These are phyloP conservation scores for Monochamus alternatus DNA, from an alignment of 2,888 invertebrate genomes.

Conservation along the genomic window DNA sequence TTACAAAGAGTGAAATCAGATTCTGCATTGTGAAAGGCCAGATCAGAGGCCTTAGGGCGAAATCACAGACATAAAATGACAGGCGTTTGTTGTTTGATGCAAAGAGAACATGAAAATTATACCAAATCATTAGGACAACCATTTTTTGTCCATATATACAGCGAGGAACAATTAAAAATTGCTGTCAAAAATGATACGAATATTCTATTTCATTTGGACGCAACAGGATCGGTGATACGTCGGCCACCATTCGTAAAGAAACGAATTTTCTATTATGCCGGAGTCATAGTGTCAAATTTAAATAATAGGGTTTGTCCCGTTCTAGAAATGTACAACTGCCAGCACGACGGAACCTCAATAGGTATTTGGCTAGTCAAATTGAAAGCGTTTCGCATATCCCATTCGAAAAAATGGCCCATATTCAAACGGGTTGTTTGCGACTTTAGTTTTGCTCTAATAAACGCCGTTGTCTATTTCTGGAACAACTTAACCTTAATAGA, in stretches of 20 bases:
- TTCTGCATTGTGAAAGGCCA: conserved; percentile 27
- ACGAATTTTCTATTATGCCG: conserved; percentile 37
- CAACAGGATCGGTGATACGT: conserved; percentile 31
- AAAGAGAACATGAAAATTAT: conserved; percentile 26
- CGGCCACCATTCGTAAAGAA: conserved; percentile 16
- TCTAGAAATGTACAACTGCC: conserved; percentile 28
- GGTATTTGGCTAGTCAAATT: conserved; percentile 30
- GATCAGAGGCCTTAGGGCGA: conserved; percentile 29
- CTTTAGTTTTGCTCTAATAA: conserved; percentile 34
- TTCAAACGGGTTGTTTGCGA: conserved; percentile 25
- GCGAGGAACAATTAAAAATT: conserved; percentile 24
- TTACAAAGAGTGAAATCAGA: conserved; percentile 25
- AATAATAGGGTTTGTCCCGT: conserved; percentile 27
- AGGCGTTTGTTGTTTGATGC: too few relatives aligned
- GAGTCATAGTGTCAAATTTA: conserved; percentile 18
- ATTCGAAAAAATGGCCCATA: conserved; percentile 30
- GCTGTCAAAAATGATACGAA: neutral
- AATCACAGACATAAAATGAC: conserved; percentile 38
- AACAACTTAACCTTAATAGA: conserved; percentile 13
- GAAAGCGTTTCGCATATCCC: neutral
- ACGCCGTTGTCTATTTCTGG: conserved; percentile 21
- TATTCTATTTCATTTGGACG: conserved; percentile 26
- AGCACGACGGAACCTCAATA: conserved; percentile 29
- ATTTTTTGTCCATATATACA: conserved; percentile 30
- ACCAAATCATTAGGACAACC: conserved; percentile 33